phyloP scores from a whole-genome alignment of 1,140 invertebrate genomes.

The Dendroctonus ponderosae region DNA sequence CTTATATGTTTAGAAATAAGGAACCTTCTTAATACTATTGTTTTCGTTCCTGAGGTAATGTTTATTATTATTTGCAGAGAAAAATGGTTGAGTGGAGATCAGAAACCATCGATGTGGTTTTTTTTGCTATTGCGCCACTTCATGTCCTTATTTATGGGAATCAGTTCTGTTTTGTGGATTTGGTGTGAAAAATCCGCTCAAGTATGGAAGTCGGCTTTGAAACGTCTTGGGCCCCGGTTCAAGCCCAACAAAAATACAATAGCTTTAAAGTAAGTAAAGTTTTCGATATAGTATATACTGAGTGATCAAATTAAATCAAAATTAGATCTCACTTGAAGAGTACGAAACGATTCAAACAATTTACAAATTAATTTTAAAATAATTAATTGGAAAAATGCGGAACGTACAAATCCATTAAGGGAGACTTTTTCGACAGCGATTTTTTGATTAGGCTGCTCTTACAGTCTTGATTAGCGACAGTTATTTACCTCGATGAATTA shows the following conservation, averaged over 20 bases:
- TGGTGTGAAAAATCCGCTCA: constrained; percentile 71
- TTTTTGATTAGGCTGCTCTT: too few species aligned
- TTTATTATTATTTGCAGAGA: constrained; percentile 45
- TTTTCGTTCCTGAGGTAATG: neutral
- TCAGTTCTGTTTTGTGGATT: constrained; percentile 72
- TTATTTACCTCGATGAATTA: too few species aligned
- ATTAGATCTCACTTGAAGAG: too few species aligned
- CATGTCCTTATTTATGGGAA: constrained; percentile 68
- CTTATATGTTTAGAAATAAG: too few species aligned
- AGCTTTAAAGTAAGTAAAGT: constrained; percentile 22
- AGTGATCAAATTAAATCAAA: too few species aligned
- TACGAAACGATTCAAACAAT: too few species aligned
- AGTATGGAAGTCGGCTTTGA: constrained; percentile 60
- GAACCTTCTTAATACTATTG: too few species aligned
- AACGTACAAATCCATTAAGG: too few species aligned
- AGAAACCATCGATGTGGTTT: constrained; percentile 54
- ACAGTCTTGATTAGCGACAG: too few species aligned
- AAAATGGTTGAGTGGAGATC: constrained; percentile 61
- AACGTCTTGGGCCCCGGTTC: constrained; percentile 51
- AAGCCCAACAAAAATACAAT: constrained; percentile 43
- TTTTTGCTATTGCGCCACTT: constrained; percentile 60
- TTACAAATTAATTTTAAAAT: too few species aligned
- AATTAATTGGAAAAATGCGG: too few species aligned
- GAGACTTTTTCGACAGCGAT: too few species aligned
- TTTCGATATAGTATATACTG: neutral